Conservation (phyloP, 2,888 invertebrate genomes). For the Periphyllus acericola region DNA sequence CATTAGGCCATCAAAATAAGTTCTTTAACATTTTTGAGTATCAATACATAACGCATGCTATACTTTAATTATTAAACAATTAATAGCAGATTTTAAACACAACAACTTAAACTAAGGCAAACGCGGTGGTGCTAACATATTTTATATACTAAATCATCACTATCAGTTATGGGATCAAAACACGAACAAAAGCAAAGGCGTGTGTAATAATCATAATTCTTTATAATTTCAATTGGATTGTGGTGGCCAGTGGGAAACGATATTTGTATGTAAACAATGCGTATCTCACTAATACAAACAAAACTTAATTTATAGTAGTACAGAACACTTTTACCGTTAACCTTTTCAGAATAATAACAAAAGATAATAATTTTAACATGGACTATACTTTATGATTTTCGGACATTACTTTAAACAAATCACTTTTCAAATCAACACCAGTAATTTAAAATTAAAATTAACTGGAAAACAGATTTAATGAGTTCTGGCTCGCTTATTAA, state of each 20-base stretch:
- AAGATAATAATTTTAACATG: neutral
- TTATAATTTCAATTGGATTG: neutral
- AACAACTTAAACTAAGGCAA: constrained; percentile 24
- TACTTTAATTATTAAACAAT: neutral
- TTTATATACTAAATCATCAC: neutral
- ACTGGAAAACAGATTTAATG: neutral
- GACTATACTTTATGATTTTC: neutral
- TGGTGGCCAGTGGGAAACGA: neutral
- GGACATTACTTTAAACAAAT: neutral
- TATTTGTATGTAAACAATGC: neutral
- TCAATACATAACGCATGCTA: neutral
- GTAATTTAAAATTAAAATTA: neutral
- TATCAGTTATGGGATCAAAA: neutral
- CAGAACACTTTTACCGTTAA: neutral
- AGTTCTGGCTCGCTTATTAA: neutral
- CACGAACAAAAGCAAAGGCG: neutral
- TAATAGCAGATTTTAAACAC: neutral
- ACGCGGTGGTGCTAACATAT: neutral
- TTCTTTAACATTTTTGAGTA: neutral
- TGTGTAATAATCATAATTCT: neutral
- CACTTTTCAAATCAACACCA: neutral
- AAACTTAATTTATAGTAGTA: neutral
- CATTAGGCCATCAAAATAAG: neutral
- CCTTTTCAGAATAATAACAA: neutral
- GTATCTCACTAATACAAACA: neutral